These are phyloP conservation scores for Raillietiella orientalis DNA, from an alignment of 2,888 invertebrate species.

Conservation along the genomic window DNA sequence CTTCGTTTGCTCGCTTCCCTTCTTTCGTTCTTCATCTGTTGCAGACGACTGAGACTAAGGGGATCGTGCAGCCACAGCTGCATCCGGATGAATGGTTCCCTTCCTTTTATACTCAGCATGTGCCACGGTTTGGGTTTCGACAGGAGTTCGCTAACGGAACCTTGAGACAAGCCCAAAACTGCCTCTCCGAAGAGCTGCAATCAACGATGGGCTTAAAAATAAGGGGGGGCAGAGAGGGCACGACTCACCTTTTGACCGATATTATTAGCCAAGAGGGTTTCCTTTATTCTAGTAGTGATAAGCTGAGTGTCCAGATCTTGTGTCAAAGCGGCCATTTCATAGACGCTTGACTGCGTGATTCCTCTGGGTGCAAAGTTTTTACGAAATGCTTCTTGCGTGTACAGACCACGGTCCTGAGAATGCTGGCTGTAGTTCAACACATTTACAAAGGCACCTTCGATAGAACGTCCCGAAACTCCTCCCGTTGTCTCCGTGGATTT, in stretches of 20 bases:
- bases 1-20: slow-evolving; percentile 69
- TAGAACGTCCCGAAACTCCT: no score
- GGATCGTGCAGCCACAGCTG: slow-evolving; percentile 87
- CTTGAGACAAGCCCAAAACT: slow-evolving; percentile 79
- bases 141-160: slow-evolving; percentile 79
- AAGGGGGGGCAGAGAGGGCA: background rate
- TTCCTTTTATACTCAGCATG: slow-evolving; percentile 88
- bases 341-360: slow-evolving; percentile 76
- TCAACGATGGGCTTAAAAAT: slow-evolving; percentile 6
- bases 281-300: slow-evolving; percentile 86
- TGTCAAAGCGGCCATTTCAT: slow-evolving; percentile 86
- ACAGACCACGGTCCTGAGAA: slow-evolving; percentile 8
- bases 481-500: no score
- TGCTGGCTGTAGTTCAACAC: no score
- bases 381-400: slow-evolving; percentile 15
- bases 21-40: slow-evolving; percentile 53
- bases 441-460: no score
- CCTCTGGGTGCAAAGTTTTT: slow-evolving; percentile 38
- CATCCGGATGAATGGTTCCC: slow-evolving; percentile 87
- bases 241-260: slow-evolving; percentile 58
- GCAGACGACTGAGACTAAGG: slow-evolving; percentile 70
- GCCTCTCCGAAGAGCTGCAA: slow-evolving; percentile 75
- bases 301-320: slow-evolving; percentile 86
- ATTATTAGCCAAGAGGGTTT: slow-evolving; percentile 78
- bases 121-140: slow-evolving; percentile 98